Base-by-base conservation (phyloP, 2,797 vertebrate species). In the Melanotaenia boesemani region DNA sequence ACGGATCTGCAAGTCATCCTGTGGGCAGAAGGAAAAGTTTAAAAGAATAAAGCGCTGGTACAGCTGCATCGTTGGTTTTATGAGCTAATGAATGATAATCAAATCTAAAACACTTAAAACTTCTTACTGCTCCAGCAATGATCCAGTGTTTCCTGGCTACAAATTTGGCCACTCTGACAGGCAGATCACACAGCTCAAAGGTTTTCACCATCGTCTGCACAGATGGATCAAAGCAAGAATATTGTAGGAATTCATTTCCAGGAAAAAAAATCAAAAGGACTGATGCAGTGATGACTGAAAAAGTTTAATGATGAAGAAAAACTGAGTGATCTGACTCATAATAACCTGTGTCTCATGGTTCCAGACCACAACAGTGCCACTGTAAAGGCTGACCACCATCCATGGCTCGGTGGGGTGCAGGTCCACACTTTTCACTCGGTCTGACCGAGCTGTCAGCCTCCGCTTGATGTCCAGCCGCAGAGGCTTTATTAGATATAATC, bases 1-100 rank as follows among this genome's bases (percentile, higher is more conserved):
- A 73, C 97, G 95, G 77, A 99, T 99, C 92, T 99, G 98, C 98
- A 99, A 98, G 91, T 99, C 98, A 94, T 99, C 98, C 98, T 99
- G 55, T 1, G 26, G 15, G 8, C 61, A 86, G 4, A 50, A 15
- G 54, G 4, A 1, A 34, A 24, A 41, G 36, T 50, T 9, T 46
- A 4, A 0, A 59, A 4, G 46, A 46, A 46, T 18, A 46, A 46
- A 46, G 44, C 44, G 18, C 18, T 46, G 44, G 46, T 3, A 10
- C 41, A 48, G 9, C 2, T 20, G 6, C 18, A 46, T 9, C 2
- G 9, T n/a, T 2, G 46, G 7, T 48, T 48, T n/a, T n/a, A n/a
- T 48, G 46, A n/a, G 8, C 46, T 50, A 3, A 50, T 1, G 9
- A 67, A 28, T 20, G 9, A 22, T 26, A 11, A 24, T 54, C 54